Evolutionary conservation across 2,888 invertebrate species (phyloP), one percentile per base, ranked within the genome.

Genomic region (Dynastes grantii): DNA sequence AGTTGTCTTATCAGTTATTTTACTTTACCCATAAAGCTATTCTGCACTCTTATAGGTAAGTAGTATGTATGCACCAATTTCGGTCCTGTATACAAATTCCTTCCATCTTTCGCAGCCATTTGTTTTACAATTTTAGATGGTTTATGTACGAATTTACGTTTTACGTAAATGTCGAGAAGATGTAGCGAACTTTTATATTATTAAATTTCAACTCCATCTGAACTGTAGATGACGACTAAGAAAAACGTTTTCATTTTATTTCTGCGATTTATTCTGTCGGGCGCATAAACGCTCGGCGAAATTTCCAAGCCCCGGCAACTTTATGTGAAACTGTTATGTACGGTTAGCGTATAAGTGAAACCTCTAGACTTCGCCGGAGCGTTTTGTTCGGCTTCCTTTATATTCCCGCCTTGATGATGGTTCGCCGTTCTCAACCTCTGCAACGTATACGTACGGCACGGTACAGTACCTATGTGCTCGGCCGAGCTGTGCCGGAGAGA

Each of bases 401-500:
- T 75, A 75, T 75, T 61, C 61, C 63, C 32, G 22, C 61, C 55
- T 22, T 58, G 55, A 58, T 58, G 55, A 58, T 58, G 55, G 63
- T 61, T 78, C 77, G 63, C 76, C 77, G 61, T 68, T 78, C 78
- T 71, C 68, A 79, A 80, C 80, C 80, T 80, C 79, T 76, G 80
- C 6, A 27, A 2, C 68, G 51, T 51, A 51, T 29, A 37, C 51
- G 22, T 68, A 68, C 27, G n/a, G 22, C n/a, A 63, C 73, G 29
- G 22, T 68, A 68, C 29, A 22, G 6, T 58, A 75, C 73, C 73
- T 75, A 61, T 40, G 29, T 22, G 61, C 63, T 75, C 73, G 73
- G 29, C 29, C 49, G 61, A 61, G 45, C 61, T 61, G 45, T 61
- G 27, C 58, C 61, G 61, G 79, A 80, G 80, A 58, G 80, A 80